Evolutionary conservation across 2,888 invertebrate species (phyloP), one percentile per base, ranked within the genome.

Genomic region (Ectemnius lituratus): DNA sequence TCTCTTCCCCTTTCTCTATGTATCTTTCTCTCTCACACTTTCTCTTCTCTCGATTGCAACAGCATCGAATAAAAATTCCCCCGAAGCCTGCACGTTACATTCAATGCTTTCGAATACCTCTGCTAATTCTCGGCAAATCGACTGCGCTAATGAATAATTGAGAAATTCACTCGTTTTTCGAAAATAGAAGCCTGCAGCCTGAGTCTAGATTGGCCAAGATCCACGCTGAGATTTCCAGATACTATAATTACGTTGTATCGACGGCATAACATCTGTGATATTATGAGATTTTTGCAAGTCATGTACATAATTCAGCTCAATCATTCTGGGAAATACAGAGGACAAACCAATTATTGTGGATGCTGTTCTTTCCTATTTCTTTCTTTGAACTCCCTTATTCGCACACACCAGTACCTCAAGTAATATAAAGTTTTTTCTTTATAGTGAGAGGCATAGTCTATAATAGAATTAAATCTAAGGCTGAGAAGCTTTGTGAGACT

Each of bases 381-480:
- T 11, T 37, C 37, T 11, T 11, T 11, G 8, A 37, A 37, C 37
- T 37, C 8, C 8, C 37, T 6, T 1, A 37, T 37, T 8, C 37
- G 37, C 37, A 37, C 37, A 37, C 37, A 37, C 37, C 37, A 37
- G 8, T 37, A 6, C 8, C 37, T 6, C 37, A 52, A 57, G 11
- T 27, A 37, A 28, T 65, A 45, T 69, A 6, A 13, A 37, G 23
- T 2, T 60, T 20, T 67, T 67, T 64, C 64, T 58, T 84, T 87
- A 4, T 82, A 88, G 88, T 87, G 59, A 73, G 76, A 20, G 79
- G 75, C 67, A 78, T 86, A 46, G 75, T 87, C 58, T 57, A 75
- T 47, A 81, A 85, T 45, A 81, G 78, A 60, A 82, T 88, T 64
- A 70, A 84, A 16, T 58, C 66, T n/a, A 72, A 69, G 49, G 84